phyloP scores from a whole-genome alignment of 1,140 invertebrate genomes.

The Pomacea maculata region DNA sequence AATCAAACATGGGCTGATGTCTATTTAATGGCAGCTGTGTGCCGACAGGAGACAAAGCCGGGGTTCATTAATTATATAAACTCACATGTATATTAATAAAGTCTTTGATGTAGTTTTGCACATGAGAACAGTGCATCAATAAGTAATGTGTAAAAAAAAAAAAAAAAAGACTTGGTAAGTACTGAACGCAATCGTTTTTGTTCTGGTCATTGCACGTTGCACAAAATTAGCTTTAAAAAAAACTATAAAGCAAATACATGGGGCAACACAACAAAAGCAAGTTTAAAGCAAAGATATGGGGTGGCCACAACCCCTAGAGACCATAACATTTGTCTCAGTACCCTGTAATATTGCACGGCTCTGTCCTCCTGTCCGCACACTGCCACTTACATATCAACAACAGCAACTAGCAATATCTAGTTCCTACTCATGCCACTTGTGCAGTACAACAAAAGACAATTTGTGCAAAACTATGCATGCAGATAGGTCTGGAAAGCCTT shows the following conservation, averaged over 20 bases:
- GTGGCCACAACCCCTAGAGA: neutral
- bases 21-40: neutral
- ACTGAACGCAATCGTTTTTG: neutral
- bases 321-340: neutral
- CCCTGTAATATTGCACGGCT: neutral
- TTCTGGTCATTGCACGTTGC: neutral
- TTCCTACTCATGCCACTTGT: no score
- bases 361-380: conserved; percentile 7
- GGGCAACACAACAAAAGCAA: neutral
- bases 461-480: neutral
- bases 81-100: neutral
- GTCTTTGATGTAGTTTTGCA: neutral
- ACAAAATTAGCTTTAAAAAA: neutral
- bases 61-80: neutral
- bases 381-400: conserved; percentile 4
- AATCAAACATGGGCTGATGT: no score
- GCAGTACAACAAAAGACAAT: neutral
- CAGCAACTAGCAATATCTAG: neutral
- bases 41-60: conserved; percentile 3
- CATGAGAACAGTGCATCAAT: neutral
- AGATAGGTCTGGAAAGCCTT: conserved; percentile 1
- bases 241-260: neutral
- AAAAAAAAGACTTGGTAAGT: neutral
- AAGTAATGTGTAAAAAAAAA: neutral
- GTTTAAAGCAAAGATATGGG: neutral